Percentiles rank a stretch among this genome's conserved stretches.
Evolutionary conservation across 2,888 invertebrate species (phyloP).

Genomic region (Drosophila subsilvestris): DNA sequence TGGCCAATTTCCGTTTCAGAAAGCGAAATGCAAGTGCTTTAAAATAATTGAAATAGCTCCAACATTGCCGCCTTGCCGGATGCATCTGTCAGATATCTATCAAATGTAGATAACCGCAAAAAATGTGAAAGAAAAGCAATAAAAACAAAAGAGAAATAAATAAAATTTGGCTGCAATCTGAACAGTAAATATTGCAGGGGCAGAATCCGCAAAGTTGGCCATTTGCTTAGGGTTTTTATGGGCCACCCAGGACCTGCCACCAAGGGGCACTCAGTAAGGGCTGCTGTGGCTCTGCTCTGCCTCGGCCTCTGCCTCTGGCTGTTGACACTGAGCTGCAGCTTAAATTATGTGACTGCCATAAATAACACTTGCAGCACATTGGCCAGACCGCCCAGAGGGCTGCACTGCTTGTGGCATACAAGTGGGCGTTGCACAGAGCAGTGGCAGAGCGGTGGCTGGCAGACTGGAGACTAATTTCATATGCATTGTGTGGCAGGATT

Average conservation of each 20-base stretch:
- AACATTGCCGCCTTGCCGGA: conserved; percentile 31
- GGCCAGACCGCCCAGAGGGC: conserved; percentile 37
- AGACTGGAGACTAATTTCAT: conserved; percentile 56
- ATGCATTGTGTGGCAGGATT: conserved; percentile 50
- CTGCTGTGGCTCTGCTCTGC: conserved; percentile 1
- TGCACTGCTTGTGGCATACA: conserved; percentile 4
- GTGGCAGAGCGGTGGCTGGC: conserved; percentile 7
- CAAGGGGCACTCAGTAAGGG: background rate
- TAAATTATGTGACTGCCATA: conserved; percentile 67
- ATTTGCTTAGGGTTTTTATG: conserved; percentile 50
- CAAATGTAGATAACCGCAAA: conserved; percentile 11
- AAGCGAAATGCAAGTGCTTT: conserved; percentile 4
- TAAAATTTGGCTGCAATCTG: conserved; percentile 24
- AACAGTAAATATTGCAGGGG: conserved; percentile 22
- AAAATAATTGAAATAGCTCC: conserved; percentile 29
- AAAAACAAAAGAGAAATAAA: conserved; percentile 24
- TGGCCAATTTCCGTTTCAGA: conserved; percentile 39
- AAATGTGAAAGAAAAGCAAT: background rate
- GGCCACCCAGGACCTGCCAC: conserved; percentile 45
- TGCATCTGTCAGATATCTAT: conserved; percentile 44
- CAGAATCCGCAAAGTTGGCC: conserved; percentile 34
- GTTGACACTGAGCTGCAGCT: conserved; percentile 52
- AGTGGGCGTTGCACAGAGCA: conserved; percentile 17
- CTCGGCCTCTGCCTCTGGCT: conserved; percentile 24
- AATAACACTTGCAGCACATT: conserved; percentile 57